A percentile compares a stretch with the other conserved stretches of the same genome.
These are phyloP conservation scores for Busseola fusca DNA, from an alignment of 2,888 invertebrate species.

Conservation along the genomic window DNA sequence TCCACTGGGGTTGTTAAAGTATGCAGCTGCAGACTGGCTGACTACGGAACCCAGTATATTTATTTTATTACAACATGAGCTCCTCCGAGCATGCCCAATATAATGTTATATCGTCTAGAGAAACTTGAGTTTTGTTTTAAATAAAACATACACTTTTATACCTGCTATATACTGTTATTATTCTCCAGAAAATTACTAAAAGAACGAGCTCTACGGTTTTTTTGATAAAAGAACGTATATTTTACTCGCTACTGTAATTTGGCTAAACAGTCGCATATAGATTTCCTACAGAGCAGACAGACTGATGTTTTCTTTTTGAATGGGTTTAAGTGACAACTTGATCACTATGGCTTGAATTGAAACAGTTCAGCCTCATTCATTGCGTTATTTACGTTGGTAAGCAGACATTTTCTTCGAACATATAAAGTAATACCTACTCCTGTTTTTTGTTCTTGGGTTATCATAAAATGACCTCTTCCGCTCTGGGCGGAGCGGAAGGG, in stretches of 20 bases:
- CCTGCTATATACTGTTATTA: background rate
- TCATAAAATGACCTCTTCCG: too few species aligned
- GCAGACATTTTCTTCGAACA: too few species aligned
- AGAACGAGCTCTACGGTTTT: too few species aligned
- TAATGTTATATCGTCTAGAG: constrained; percentile 8
- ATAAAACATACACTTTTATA: background rate
- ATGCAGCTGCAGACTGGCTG: constrained; percentile 31
- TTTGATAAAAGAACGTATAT: background rate
- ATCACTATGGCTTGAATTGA: too few species aligned
- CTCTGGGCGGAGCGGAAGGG: too few species aligned
- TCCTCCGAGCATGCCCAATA: constrained; percentile 2
- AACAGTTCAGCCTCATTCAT: too few species aligned
- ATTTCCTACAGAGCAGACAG: background rate
- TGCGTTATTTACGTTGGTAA: too few species aligned
- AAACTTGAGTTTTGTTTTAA: background rate
- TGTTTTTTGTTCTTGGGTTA: too few species aligned
- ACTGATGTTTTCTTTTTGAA: background rate
- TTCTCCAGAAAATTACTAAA: background rate
- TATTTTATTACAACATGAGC: constrained; percentile 20
- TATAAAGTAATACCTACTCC: too few species aligned
- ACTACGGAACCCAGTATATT: constrained; percentile 6
- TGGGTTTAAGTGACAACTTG: background rate
- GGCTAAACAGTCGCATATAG: background rate
- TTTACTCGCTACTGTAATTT: background rate
- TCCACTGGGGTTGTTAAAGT: constrained; percentile 27